Base-by-base conservation (phyloP, 2,888 invertebrate species). In the Ferrisia virgata region DNA sequence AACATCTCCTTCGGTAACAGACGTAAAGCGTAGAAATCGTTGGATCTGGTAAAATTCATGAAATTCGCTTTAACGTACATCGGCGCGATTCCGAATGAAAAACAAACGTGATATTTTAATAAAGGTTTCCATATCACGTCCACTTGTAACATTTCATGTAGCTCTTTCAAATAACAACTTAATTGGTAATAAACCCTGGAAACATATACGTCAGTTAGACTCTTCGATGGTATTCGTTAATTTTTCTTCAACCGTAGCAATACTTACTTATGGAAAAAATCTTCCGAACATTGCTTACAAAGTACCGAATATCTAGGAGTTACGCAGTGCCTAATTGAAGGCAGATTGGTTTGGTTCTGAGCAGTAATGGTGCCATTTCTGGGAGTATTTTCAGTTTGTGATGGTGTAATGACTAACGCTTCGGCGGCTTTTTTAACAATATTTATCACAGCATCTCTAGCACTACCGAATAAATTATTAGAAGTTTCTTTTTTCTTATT, bases 401-500 rank as follows among this genome's bases (percentile, higher is more conserved):
- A 90, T 85, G 84, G 84, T 4, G 43, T 58, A 11, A 95, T 95
- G 1, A 93, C 94, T 86, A 96, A 90, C 47, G 93, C 95, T 89
- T 94, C 93, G 8, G 96, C 95, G 0, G 96, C 97, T 89, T 96
- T 96, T 88, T 96, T 96, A 84, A 97, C 95, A 86, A 98, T 95
- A 78, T 94, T 95, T 88, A 97, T 92, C 69, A 97, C 97, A 0
- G 95, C 97, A 88, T 97, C 96, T 86, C 94, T 92, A 2, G 96
- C 96, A 13, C 95, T 94, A 85, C 95, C 95, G 87, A 97, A 94
- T 28, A 96, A 89, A 88, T 95, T 95, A 86, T 92, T 92, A 31
- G 91, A 89, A 15, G 91, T 90, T 13, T 80, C 85, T 15, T 64
- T 79, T 6, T 39, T 79, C 79, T 90, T 81, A 6, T 43, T 85